Evolutionary conservation across 2,888 invertebrate genomes (phyloP).

Genomic region (Drosophila ochracea): DNA sequence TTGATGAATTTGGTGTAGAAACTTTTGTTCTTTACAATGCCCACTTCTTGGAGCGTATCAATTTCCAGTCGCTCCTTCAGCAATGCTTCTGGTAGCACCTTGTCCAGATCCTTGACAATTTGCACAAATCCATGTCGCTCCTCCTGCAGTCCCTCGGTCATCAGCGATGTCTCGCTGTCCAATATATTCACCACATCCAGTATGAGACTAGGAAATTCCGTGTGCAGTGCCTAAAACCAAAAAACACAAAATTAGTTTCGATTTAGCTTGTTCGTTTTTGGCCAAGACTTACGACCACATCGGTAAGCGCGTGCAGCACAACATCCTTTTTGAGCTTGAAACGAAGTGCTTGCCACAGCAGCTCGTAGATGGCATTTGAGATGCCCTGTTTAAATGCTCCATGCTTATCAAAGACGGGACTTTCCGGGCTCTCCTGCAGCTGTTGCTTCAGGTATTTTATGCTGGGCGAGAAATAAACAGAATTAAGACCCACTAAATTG

Average conservation of each 20-base stretch:
- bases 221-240: constrained; percentile 89
- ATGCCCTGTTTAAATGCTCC: constrained; percentile 88
- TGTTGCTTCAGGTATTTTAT: constrained; percentile 88
- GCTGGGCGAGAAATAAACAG: constrained; percentile 82
- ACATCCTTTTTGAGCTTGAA: constrained; percentile 92
- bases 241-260: no score
- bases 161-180: constrained; percentile 91
- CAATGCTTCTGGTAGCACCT: constrained; percentile 93
- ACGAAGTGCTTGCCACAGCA: constrained; percentile 91
- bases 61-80: constrained; percentile 97
- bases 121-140: constrained; percentile 91
- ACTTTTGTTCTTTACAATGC: constrained; percentile 94
- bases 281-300: constrained; percentile 88
- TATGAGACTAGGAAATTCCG: constrained; percentile 92
- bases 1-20: constrained; percentile 98
- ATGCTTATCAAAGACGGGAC: constrained; percentile 88
- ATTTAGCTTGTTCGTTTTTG: background rate
- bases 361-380: constrained; percentile 91
- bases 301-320: constrained; percentile 90
- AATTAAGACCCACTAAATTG: background rate
- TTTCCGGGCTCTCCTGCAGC: constrained; percentile 88
- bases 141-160: constrained; percentile 88
- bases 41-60: constrained; percentile 96
- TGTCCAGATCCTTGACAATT: constrained; percentile 92
- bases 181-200: constrained; percentile 94